Conservation (phyloP, 2,113 vertebrate genomes). For the Synodontis membranacea region DNA sequence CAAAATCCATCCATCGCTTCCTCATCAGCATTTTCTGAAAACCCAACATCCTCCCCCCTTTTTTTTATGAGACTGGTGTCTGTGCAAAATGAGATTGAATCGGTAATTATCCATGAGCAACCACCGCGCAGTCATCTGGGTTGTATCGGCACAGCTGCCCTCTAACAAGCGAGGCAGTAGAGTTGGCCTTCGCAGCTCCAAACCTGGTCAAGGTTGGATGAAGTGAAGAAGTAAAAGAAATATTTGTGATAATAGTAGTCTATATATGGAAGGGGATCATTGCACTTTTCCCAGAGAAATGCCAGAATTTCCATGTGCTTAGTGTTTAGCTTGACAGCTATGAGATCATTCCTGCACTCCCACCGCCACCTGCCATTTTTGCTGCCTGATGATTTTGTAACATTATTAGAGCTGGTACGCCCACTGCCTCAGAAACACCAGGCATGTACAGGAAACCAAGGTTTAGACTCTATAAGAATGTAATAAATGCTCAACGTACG, state of each 20-base stretch:
- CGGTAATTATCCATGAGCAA: conserved; percentile 33
- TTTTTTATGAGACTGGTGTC: conserved; percentile 30
- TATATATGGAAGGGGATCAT: neutral
- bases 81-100: conserved; percentile 44
- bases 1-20: neutral
- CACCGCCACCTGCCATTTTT: conserved; percentile 2
- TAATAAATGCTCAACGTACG: no score
- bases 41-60: neutral
- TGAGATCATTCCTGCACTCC: conserved; percentile 20
- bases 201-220: neutral
- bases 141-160: conserved; percentile 32
- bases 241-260: neutral
- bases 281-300: conserved; percentile 2
- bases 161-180: neutral
- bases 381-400: conserved; percentile 13
- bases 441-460: neutral
- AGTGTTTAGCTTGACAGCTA: conserved; percentile 25
- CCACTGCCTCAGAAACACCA: neutral
- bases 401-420: neutral
- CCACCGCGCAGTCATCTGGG: conserved; percentile 7
- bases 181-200: neutral
- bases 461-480: neutral
- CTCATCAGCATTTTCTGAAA: conserved; percentile 1
- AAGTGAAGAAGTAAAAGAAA: neutral
- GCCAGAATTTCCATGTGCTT: neutral